Evolutionary conservation across 2,113 vertebrate species (phyloP).

Genomic region (Rhineura floridana): DNA sequence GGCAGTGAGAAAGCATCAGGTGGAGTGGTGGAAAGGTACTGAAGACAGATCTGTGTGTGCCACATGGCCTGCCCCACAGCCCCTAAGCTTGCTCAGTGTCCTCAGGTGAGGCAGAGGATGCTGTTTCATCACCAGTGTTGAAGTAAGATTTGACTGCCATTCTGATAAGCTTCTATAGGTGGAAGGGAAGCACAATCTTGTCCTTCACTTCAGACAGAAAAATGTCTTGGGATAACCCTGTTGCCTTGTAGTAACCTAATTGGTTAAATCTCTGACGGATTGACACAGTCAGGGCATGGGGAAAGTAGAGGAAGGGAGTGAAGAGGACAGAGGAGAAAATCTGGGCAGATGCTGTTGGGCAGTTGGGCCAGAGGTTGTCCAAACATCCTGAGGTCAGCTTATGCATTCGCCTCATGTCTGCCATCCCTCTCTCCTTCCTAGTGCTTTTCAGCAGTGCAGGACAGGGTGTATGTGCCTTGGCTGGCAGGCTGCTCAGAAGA

Average conservation of each 20-base stretch:
- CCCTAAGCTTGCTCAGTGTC: too few species aligned
- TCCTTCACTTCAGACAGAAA: neutral
- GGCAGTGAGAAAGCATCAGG: too few species aligned
- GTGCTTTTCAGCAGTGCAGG: conserved; percentile 33
- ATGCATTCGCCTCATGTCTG: conserved; percentile 48
- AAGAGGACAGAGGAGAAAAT: too few species aligned
- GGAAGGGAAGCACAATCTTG: neutral
- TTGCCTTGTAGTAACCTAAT: neutral
- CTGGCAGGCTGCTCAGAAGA: conserved; percentile 63
- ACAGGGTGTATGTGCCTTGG: conserved; percentile 28
- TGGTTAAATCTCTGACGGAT: neutral
- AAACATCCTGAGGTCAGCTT: conserved; percentile 27
- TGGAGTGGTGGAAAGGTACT: too few species aligned
- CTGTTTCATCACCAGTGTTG: too few species aligned
- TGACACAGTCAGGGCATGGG: too few species aligned
- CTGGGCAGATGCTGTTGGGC: neutral
- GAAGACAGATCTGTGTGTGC: too few species aligned
- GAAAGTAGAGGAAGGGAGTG: neutral
- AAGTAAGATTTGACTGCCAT: too few species aligned
- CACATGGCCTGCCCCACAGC: too few species aligned
- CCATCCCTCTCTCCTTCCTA: conserved; percentile 39
- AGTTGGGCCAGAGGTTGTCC: conserved; percentile 30
- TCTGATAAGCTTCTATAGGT: neutral
- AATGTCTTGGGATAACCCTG: neutral
- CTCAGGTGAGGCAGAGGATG: too few species aligned